Percentiles rank a stretch among this genome's conserved stretches.
Conservation (phyloP, 2,113 vertebrate genomes). For the Coreoperca whiteheadi region DNA sequence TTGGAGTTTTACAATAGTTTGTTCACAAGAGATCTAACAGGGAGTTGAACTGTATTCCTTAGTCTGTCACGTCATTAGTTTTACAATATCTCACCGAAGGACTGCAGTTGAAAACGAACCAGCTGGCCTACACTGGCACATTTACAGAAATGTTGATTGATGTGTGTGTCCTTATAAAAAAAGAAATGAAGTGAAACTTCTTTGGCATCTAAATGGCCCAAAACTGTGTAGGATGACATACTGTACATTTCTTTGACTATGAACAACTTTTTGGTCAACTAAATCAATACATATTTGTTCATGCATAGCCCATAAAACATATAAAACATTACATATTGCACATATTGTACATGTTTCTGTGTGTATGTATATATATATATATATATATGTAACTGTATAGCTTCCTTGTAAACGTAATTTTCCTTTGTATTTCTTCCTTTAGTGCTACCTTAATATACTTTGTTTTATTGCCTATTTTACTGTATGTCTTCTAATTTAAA, state of each 20-base stretch:
- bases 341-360: not conserved
- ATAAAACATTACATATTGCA: not conserved
- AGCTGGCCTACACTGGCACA: conserved; percentile 22
- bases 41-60: not conserved
- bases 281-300: not conserved
- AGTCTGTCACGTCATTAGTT: conserved; percentile 2
- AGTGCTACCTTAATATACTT: no score
- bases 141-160: conserved; percentile 24
- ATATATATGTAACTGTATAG: not conserved
- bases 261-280: not conserved
- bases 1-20: not conserved
- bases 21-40: not conserved
- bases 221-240: not conserved
- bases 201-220: not conserved
- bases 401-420: not conserved
- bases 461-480: not conserved
- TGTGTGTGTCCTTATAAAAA: conserved; percentile 5
- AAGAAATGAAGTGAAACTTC: not conserved
- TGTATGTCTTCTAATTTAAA: not conserved
- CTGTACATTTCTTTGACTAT: not conserved
- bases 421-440: no score
- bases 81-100: conserved; percentile 22
- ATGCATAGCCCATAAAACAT: not conserved
- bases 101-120: conserved; percentile 10
- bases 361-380: not conserved